phyloP scores from a whole-genome alignment of 2,797 vertebrate genomes.

The Danio kyathit region DNA sequence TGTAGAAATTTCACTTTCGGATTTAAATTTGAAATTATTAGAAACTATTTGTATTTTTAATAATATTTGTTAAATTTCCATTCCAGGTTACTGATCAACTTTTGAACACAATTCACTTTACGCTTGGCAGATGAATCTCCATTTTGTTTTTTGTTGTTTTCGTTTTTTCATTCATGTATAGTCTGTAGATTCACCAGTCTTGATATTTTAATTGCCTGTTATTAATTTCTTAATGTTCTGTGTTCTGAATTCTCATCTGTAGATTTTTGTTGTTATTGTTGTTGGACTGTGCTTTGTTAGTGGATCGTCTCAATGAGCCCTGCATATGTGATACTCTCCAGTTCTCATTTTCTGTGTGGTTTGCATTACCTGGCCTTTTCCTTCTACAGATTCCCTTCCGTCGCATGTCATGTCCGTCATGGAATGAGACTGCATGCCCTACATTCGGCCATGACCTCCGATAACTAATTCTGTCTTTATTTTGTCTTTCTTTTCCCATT shows the following conservation, averaged over 20 bases:
- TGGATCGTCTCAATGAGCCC: constrained; percentile 49
- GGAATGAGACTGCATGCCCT: constrained; percentile 91
- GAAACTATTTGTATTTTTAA: not conserved
- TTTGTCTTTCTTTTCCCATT: constrained; percentile 83
- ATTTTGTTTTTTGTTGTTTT: constrained; percentile 9
- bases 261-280: not conserved
- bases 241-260: constrained; percentile 23
- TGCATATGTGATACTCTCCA: constrained; percentile 49
- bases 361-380: constrained; percentile 63
- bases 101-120: constrained; percentile 29
- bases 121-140: constrained; percentile 29
- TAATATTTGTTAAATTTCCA: constrained; percentile 27
- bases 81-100: constrained; percentile 31
- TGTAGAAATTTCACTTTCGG: not conserved
- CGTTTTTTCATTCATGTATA: constrained; percentile 16
- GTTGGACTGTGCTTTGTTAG: constrained; percentile 42
- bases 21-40: not conserved
- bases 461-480: constrained; percentile 99
- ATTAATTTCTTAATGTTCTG: constrained; percentile 19
- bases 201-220: constrained; percentile 22
- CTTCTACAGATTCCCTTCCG: constrained; percentile 84
- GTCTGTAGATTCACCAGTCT: not conserved
- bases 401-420: constrained; percentile 87
- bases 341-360: constrained; percentile 61
- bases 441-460: constrained; percentile 83